Evolutionary conservation across 2,113 vertebrate species (phyloP).

Genomic region (Corythornis cristatus): DNA sequence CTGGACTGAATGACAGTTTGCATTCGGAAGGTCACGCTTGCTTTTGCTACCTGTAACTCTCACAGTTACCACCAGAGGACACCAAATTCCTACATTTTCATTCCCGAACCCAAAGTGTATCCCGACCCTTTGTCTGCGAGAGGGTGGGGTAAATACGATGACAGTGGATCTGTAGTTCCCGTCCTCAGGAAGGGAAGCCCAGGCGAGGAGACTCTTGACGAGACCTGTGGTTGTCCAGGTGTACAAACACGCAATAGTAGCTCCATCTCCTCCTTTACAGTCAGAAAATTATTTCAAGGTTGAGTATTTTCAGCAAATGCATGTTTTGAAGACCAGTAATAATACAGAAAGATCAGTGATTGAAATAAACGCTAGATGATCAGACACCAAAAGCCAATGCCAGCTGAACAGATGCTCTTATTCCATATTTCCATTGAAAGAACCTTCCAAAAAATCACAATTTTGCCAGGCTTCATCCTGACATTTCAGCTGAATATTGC

Average conservation of each 20-base stretch:
- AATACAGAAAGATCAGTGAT: conserved; percentile 8
- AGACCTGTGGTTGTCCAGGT: not conserved
- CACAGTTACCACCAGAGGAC: conserved; percentile 28
- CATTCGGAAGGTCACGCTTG: not conserved
- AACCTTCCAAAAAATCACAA: conserved; percentile 48
- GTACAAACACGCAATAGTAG: not conserved
- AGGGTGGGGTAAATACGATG: not conserved
- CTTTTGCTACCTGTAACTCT: not conserved
- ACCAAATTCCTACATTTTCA: not conserved
- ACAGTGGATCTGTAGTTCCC: not conserved
- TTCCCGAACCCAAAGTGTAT: not conserved
- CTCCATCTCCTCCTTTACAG: not conserved
- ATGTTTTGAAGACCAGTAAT: not conserved
- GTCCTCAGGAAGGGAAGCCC: not conserved
- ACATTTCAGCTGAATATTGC: conserved; percentile 57
- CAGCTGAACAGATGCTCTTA: conserved; percentile 65
- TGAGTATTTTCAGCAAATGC: not conserved
- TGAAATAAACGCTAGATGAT: not conserved
- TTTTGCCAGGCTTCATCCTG: conserved; percentile 37
- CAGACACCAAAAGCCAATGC: conserved; percentile 38
- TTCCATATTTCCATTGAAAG: conserved; percentile 10
- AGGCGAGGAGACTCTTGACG: not conserved
- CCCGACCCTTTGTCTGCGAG: not conserved
- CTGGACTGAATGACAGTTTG: not conserved
- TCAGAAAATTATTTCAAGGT: not conserved